Evolutionary conservation across 2,888 invertebrate genomes (phyloP), one percentile per base, ranked within the genome.

Genomic region (Ormia ochracea): DNA sequence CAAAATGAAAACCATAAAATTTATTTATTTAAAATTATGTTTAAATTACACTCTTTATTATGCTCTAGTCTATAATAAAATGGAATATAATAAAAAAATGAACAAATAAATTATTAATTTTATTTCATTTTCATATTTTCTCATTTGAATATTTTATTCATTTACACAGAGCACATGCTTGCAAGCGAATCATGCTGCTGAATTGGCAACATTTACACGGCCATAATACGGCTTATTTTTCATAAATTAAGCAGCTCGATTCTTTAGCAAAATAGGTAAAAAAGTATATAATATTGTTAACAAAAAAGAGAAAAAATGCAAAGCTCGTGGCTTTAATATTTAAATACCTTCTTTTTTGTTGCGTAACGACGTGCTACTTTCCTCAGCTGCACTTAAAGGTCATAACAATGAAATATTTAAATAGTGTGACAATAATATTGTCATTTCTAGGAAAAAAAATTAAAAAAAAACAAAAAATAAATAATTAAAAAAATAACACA

Each of bases 371-470:
- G 17, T 31, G 43, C 48, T 14, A 1, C 26, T 48, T 54, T 36
- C 33, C 43, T 56, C 19, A 56, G 41, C 17, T 48, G 45, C 21
- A 41, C 31, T 52, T 38, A 45, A 63, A 66, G 65, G 65, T 65
- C 65, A 65, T 14, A 56, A 74, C 31, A 74, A 74, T 74, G 58
- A 74, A 74, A 63, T 63, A 63, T 61, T 68, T 54, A 54, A 69
- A 69, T 69, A 69, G 54, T 69, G 61, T 69, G 69, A 76, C 61
- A 76, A 76, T 38, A 63, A 45, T 61, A 45, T 48, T 48, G 31
- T 52, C 48, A 69, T 38, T 76, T 48, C 48, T 74, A 45, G 52
- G 19, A 63, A 52, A 61, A 61, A 54, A 38, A 21, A 9, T 26
- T n/a, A 6, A 31, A 43, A 38, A 63, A 31, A n/a, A n/a, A n/a